Evolutionary conservation across 1,140 invertebrate genomes (phyloP).

Genomic region (Coelopa frigida): DNA sequence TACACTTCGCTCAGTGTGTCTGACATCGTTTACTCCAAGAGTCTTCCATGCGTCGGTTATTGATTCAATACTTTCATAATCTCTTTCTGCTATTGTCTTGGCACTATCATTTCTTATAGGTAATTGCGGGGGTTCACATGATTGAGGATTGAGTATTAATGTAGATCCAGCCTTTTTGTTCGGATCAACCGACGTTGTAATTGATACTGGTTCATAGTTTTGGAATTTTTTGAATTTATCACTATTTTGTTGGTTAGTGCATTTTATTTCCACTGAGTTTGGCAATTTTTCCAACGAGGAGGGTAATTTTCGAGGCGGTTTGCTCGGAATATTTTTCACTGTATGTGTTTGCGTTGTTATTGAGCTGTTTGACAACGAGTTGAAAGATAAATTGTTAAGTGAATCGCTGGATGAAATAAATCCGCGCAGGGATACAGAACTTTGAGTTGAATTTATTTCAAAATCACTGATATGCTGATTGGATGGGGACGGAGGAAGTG

Average conservation of each 20-base stretch:
- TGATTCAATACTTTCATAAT: conserved; percentile 43
- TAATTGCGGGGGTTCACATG: conserved; percentile 14
- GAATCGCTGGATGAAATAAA: conserved; percentile 40
- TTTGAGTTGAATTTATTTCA: conserved; percentile 33
- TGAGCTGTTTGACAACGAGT: conserved; percentile 5
- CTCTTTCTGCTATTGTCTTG: conserved; percentile 20
- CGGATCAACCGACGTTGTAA: conserved; percentile 31
- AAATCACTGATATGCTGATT: conserved; percentile 39
- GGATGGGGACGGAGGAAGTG: conserved; percentile 62
- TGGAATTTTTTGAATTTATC: conserved; percentile 39
- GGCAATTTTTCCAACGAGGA: not conserved
- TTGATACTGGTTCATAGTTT: conserved; percentile 40
- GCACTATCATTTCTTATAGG: conserved; percentile 32
- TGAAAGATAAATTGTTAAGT: conserved; percentile 28
- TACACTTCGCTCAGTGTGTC: conserved; percentile 51
- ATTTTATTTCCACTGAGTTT: not conserved
- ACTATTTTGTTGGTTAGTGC: conserved; percentile 24
- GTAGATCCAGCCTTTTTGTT: conserved; percentile 22
- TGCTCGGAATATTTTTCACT: conserved; percentile 38
- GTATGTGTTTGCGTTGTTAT: conserved; percentile 10
- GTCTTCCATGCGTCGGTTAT: conserved; percentile 68
- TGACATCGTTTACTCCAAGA: conserved; percentile 61
- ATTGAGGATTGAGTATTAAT: conserved; percentile 33
- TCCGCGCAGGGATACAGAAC: conserved; percentile 29
- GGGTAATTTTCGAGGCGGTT: conserved; percentile 37